Percentiles rank a stretch among this genome's conserved stretches.
Conservation (phyloP, 1,140 invertebrate species). For the Ctenoplectra terminalis region DNA sequence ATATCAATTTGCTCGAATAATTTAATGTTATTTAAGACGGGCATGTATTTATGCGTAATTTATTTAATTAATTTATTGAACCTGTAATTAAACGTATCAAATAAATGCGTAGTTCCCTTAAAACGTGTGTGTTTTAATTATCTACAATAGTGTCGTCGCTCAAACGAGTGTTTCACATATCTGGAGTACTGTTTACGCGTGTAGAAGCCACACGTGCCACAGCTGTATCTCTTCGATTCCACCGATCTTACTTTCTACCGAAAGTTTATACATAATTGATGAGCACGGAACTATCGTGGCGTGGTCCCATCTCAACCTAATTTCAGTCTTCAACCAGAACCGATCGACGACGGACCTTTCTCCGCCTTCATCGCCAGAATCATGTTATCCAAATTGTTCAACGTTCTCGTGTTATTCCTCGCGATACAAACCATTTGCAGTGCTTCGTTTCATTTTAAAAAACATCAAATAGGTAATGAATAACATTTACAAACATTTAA, state of each 20-base stretch:
- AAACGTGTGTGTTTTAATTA: too few relatives aligned
- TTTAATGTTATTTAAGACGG: conserved; percentile 55
- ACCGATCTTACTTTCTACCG: conserved; percentile 50
- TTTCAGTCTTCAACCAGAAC: conserved; percentile 53
- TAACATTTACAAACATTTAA: too few relatives aligned
- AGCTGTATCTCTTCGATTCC: background rate
- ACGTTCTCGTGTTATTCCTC: background rate
- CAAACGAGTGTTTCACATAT: too few relatives aligned
- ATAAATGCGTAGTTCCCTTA: conserved; percentile 41
- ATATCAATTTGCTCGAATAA: conserved; percentile 61
- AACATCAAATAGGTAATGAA: background rate
- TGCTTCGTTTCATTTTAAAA: background rate
- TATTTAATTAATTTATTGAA: conserved; percentile 69
- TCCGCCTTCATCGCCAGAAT: background rate
- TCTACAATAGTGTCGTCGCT: too few relatives aligned
- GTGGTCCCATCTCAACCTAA: conserved; percentile 45
- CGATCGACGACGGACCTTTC: conserved; percentile 41
- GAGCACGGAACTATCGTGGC: conserved; percentile 9
- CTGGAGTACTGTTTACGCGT: too few relatives aligned
- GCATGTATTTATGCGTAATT: conserved; percentile 49
- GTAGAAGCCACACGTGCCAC: background rate
- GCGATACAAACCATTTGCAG: background rate
- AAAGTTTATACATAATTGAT: conserved; percentile 72
- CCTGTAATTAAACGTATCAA: conserved; percentile 58
- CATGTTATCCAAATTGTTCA: conserved; percentile 43